Base-by-base conservation (phyloP, 2,113 vertebrate species). In the Ochotona curzoniae region DNA sequence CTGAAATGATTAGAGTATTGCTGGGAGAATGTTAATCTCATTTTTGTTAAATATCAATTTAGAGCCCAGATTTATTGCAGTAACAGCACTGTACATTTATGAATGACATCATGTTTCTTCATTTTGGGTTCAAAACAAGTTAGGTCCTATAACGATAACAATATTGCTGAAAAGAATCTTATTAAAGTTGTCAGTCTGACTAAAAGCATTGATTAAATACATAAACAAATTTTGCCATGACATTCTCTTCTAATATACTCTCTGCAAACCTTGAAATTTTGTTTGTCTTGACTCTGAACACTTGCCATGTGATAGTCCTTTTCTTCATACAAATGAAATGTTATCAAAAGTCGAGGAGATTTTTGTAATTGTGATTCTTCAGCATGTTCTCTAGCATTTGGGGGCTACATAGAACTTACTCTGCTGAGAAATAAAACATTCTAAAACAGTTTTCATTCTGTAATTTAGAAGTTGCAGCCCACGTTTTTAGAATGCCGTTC, bases 161-260 rank as follows among this genome's bases (percentile, higher is more conserved):
- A 99, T 98, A 93, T 99, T 99, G 98, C 98, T 99, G 0, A 98
- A 98, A 1, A 98, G 99, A 84, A 99, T 99, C 97, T 99, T 99
- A 98, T 99, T 99, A 10, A 98, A 79, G 3, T 98, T 99, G 0
- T 98, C 99, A 93, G 98, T 98, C 95, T 99, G 98, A 91, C 98
- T 98, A 90, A 99, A 97, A 96, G 99, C 99, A 97, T 99, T 99
- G 87, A 99, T 98, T 97, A 99, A 98, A 2, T 87, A 99, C 99
- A 98, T 99, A 97, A 99, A 98, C 35, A 64, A 83, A 25, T 25
- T 83, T 83, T 98, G 98, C 98, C 99, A 99, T 97, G 99, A 99
- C 97, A 99, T 97, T 69, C 38, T 44, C 38, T 98, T 97, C 98
- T 99, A 98, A 96, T 99, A 99, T 44, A 98, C 98, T 63, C 98